Conservation (phyloP, 2,113 vertebrate genomes). For the Eptesicus fuscus region DNA sequence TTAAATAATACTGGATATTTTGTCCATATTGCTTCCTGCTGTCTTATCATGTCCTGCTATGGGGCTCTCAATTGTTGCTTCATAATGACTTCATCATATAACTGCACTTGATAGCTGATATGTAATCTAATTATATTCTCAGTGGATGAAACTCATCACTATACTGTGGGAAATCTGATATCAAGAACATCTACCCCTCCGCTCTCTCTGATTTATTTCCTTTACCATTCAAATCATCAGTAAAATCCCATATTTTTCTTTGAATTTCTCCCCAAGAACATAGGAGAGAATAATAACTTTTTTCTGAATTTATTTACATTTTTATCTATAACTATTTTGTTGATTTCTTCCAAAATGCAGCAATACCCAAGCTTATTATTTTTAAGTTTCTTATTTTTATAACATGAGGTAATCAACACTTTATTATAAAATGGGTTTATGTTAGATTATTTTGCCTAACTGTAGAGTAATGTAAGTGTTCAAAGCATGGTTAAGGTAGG, state of each 20-base stretch:
- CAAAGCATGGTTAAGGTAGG: background rate
- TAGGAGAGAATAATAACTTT: background rate
- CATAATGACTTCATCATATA: background rate
- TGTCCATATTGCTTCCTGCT: background rate
- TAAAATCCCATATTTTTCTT: background rate
- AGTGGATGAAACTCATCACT: background rate
- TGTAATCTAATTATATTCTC: background rate
- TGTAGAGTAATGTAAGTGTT: background rate
- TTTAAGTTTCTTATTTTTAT: background rate
- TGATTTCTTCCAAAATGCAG: slow-evolving; percentile 20
- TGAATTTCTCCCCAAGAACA: background rate
- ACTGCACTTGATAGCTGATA: background rate
- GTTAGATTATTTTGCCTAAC: background rate
- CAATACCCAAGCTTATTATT: background rate
- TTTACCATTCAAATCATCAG: background rate
- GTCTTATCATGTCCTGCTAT: background rate
- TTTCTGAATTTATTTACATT: background rate
- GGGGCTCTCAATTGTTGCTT: background rate
- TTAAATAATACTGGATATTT: background rate
- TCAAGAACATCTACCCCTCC: background rate
- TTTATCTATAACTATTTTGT: background rate
- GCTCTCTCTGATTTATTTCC: background rate
- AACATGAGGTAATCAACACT: background rate
- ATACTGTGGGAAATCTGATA: background rate
- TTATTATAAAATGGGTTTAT: background rate